phyloP scores from a whole-genome alignment of 1,140 invertebrate genomes.

The Lepidostoma basale region DNA sequence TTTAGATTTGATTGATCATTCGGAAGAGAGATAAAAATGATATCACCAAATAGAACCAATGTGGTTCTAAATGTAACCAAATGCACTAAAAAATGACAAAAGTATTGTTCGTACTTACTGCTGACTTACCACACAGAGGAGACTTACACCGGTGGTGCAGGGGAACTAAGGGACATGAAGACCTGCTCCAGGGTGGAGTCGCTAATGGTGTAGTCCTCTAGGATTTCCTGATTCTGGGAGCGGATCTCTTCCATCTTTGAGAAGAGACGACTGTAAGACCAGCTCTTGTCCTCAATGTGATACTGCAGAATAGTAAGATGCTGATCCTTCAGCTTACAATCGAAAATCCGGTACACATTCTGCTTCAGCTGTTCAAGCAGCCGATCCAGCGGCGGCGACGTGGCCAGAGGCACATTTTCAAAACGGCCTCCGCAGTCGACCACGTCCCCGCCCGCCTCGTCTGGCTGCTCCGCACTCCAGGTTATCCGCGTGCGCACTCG shows the following conservation, averaged over 20 bases:
- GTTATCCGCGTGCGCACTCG: not conserved
- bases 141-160: not conserved
- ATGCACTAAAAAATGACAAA: too few relatives aligned
- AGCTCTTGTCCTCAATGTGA: slow-evolving; percentile 51
- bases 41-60: too few relatives aligned
- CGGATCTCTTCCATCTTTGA: slow-evolving; percentile 75
- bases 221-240: slow-evolving; percentile 74
- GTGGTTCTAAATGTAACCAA: too few relatives aligned
- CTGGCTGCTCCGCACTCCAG: too few relatives aligned
- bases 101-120: too few relatives aligned
- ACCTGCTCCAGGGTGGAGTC: slow-evolving; percentile 91
- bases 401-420: too few relatives aligned
- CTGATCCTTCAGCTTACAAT: slow-evolving; percentile 52
- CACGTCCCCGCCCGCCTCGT: too few relatives aligned
- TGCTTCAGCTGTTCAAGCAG: slow-evolving; percentile 49
- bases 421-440: too few relatives aligned
- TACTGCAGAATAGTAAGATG: slow-evolving; percentile 56
- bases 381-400: not conserved
- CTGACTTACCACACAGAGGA: too few relatives aligned
- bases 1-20: too few relatives aligned
- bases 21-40: too few relatives aligned
- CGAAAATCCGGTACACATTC: too few relatives aligned
- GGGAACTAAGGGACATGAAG: slow-evolving; percentile 63
- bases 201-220: slow-evolving; percentile 78
- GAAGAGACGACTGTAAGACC: slow-evolving; percentile 54